Conservation (phyloP, 2,797 vertebrate species). For the Nothura maculosa region DNA sequence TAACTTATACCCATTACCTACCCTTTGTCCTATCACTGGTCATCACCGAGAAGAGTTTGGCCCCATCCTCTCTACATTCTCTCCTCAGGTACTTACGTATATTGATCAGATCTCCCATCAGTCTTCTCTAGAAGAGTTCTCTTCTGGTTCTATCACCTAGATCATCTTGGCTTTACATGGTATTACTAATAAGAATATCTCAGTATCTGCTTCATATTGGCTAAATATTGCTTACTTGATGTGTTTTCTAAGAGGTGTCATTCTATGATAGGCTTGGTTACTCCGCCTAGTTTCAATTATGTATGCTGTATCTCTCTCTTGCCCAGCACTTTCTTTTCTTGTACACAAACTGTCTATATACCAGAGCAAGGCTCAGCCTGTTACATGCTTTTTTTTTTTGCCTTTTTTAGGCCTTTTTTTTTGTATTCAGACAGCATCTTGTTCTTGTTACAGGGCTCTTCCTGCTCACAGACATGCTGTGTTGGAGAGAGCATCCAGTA, state of each 20-base stretch:
- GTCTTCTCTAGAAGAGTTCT: too few species aligned
- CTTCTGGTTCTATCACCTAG: neutral
- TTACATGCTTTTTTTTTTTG: neutral
- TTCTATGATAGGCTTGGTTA: neutral
- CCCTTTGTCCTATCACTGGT: too few species aligned
- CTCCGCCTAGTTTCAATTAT: fast-evolving
- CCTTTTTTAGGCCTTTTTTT: neutral
- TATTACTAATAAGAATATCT: neutral
- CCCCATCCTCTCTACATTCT: too few species aligned
- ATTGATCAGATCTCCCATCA: too few species aligned
- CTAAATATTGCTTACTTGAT: neutral
- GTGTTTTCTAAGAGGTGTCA: neutral
- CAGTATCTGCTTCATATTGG: neutral
- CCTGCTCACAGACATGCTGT: fast-evolving
- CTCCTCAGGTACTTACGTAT: too few species aligned
- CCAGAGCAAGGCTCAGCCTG: neutral
- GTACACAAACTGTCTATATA: neutral
- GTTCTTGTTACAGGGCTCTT: neutral
- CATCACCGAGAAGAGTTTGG: too few species aligned
- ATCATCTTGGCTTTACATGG: neutral
- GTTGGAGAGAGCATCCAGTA: neutral
- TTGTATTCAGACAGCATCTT: neutral
- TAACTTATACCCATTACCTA: too few species aligned
- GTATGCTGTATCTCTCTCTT: neutral
- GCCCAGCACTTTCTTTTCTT: neutral